These are phyloP conservation scores for Mesoclemmys tuberculata DNA, from an alignment of 2,113 vertebrate species.

Conservation along the genomic window DNA sequence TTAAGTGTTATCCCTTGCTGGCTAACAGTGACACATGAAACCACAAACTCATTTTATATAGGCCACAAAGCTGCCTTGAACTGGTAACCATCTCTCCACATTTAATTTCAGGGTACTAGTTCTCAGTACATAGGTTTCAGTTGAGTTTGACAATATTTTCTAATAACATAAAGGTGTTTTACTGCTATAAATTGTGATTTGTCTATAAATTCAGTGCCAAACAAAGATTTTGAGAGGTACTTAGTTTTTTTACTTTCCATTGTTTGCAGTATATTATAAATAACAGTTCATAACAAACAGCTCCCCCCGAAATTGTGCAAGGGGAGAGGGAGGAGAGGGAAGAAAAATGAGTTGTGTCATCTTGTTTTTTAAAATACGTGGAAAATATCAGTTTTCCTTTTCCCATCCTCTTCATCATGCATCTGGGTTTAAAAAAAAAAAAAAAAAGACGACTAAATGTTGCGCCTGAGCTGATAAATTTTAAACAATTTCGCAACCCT, in stretches of 20 bases:
- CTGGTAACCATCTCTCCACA: conserved; percentile 35
- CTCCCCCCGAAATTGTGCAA: background rate
- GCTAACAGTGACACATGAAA: background rate
- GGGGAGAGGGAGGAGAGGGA: background rate
- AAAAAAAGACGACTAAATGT: background rate
- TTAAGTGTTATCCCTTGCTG: background rate
- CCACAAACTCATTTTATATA: background rate
- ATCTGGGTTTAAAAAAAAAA: background rate
- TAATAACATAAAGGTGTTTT: fast-evolving
- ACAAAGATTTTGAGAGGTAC: background rate
- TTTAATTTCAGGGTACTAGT: background rate
- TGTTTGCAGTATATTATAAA: background rate
- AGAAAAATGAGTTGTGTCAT: background rate
- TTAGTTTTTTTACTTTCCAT: background rate
- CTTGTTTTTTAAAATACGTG: background rate
- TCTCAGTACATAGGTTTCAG: background rate
- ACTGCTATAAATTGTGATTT: background rate
- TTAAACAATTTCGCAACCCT: background rate
- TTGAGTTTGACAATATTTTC: fast-evolving
- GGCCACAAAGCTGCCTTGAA: conserved; percentile 16
- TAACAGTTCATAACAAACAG: background rate
- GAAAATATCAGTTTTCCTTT: background rate
- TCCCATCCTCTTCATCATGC: background rate
- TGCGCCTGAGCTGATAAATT: background rate
- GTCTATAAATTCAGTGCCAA: background rate